Conservation (phyloP, 2,888 invertebrate genomes). For the Drosophila falleni region DNA sequence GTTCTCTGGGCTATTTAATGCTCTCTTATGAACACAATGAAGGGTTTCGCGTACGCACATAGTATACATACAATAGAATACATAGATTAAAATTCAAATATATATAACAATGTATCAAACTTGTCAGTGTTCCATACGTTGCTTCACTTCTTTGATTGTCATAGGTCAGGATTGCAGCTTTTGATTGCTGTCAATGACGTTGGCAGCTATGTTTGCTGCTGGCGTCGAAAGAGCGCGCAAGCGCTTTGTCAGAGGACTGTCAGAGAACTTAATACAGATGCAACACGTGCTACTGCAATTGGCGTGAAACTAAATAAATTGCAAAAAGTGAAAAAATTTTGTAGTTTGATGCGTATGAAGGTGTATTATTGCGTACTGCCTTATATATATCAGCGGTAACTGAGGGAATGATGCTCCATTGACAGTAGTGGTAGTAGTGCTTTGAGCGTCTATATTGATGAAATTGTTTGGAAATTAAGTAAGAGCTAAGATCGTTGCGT, state of each 20-base stretch:
- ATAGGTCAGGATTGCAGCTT: slow-evolving; percentile 71
- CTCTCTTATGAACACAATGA: too few species aligned
- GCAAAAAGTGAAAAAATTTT: slow-evolving; percentile 31
- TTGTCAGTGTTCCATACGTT: slow-evolving; percentile 56
- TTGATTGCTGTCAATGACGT: slow-evolving; percentile 15
- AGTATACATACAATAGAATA: too few species aligned
- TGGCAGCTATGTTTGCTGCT: slow-evolving; percentile 14
- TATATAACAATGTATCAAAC: too few species aligned
- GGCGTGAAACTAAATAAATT: slow-evolving; percentile 61
- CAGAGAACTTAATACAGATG: slow-evolving; percentile 41
- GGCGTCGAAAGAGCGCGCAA: slow-evolving; percentile 62
- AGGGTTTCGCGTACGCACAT: too few species aligned
- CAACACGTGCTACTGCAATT: slow-evolving; percentile 68
- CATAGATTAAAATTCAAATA: too few species aligned
- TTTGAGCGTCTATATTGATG: too few species aligned
- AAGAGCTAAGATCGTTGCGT: neutral
- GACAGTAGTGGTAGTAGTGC: too few species aligned
- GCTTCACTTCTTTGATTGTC: slow-evolving; percentile 59
- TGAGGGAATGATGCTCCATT: too few species aligned
- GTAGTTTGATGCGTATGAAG: slow-evolving; percentile 10
- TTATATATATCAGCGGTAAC: too few species aligned
- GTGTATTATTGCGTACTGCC: neutral
- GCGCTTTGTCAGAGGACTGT: slow-evolving; percentile 57
- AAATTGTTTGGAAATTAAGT: neutral
- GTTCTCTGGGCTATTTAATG: too few species aligned